Evolutionary conservation across 2,888 invertebrate species (phyloP), one percentile per base, ranked within the genome.

Genomic region (Glyphotaelius pellucidus): DNA sequence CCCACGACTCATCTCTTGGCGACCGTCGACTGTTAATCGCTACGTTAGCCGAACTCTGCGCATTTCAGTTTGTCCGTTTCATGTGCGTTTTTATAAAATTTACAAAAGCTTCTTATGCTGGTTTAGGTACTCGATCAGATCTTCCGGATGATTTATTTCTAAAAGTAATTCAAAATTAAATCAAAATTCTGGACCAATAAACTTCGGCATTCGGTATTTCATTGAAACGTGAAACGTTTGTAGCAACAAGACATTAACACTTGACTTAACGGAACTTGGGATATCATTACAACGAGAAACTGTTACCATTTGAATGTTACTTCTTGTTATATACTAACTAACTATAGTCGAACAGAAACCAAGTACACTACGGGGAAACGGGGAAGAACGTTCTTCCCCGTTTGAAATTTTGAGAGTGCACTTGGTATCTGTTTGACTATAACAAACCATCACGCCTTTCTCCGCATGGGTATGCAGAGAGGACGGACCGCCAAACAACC

Each of bases 1-100:
- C 88, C 88, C 88, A 88, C 88, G 88, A 15, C 35, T 31, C 35
- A 79, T 88, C 88, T 67, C 19, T 88, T 67, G 79, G 88, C 88
- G 79, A n/a, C 88, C 31, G 88, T 79, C 88, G 79, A 47, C 86
- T 52, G 86, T 4, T 47, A n/a, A 30, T 25, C n/a, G 86, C 42
- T 52, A 30, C 52, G 52, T 25, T 67, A 47, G 14, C 19, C 19
- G 7, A 67, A 67, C 52, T 19, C 52, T 19, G 52, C 52, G 52
- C 52, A 52, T 52, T 42, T 42, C 12, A 42, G n/a, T n/a, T 52
- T 19, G 52, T 19, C 47, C 47, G 1, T 47, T 47, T 47, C 14
- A 47, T 47, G 15, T 14, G 19, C 52, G 14, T 19, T 19, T 67
- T 67, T 67, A 25, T 1, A 19, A 67, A 67, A 67, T 67, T 19